These are phyloP conservation scores for Ptiloglossa arizonensis DNA, from an alignment of 1,140 invertebrate genomes.

Conservation along the genomic window DNA sequence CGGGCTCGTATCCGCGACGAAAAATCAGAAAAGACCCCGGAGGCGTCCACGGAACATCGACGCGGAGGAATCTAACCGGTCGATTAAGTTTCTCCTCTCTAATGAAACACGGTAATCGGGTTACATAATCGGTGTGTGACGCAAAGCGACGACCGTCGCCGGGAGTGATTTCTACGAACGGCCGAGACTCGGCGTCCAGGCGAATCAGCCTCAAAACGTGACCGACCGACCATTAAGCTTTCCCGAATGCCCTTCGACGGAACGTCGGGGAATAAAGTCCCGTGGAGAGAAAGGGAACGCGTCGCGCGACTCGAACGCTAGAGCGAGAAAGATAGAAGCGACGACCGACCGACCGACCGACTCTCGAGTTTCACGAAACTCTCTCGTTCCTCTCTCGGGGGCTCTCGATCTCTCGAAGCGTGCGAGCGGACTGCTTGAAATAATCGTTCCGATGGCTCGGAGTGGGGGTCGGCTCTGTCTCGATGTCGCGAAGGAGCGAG, in stretches of 20 bases:
- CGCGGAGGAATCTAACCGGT: constrained; percentile 7
- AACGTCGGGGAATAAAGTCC: neutral
- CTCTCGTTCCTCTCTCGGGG: neutral
- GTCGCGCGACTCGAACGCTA: too few species aligned
- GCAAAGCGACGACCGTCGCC: constrained; percentile 19
- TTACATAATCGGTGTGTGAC: constrained; percentile 40
- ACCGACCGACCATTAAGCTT: constrained; percentile 19
- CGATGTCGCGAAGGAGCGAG: constrained; percentile 4
- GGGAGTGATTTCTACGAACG: constrained; percentile 20
- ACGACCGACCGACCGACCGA: too few species aligned
- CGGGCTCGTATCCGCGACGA: too few species aligned
- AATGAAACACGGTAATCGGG: constrained; percentile 35
- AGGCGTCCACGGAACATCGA: neutral
- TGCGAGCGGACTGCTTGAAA: constrained; percentile 23
- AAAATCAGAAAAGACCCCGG: neutral
- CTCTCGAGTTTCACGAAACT: constrained; percentile 36
- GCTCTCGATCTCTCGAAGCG: neutral
- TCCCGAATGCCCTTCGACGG: constrained; percentile 19
- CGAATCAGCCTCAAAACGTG: constrained; percentile 30
- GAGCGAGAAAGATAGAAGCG: neutral
- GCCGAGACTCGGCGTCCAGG: constrained; percentile 16
- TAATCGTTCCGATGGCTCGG: constrained; percentile 14
- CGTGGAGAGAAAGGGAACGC: neutral
- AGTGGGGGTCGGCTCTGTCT: neutral
- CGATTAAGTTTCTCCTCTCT: constrained; percentile 40